phyloP scores from a whole-genome alignment of 2,888 invertebrate species.

The Euproctis similis region DNA sequence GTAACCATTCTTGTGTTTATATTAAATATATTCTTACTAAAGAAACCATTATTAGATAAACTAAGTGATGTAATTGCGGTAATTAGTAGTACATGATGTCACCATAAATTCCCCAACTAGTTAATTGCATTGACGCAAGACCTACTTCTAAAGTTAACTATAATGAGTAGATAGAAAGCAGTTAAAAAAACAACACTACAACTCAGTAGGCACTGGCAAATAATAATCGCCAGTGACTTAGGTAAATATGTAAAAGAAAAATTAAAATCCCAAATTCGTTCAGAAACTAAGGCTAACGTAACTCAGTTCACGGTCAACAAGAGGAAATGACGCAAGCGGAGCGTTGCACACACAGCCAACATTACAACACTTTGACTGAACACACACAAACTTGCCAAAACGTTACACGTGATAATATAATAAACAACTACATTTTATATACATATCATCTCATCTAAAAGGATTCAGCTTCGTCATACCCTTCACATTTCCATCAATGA shows the following conservation, averaged over 20 bases:
- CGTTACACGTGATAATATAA: constrained; percentile 38
- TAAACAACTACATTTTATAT: constrained; percentile 7
- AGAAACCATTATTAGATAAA: constrained; percentile 7
- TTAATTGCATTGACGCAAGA: constrained; percentile 17
- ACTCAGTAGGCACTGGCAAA: too few species aligned
- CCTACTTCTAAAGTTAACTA: too few species aligned
- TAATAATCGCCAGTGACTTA: too few species aligned
- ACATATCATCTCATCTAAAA: constrained; percentile 22
- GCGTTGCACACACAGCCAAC: constrained; percentile 39
- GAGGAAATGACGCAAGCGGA: constrained; percentile 71
- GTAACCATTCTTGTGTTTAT: too few species aligned
- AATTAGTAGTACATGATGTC: constrained; percentile 36
- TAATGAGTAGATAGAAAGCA: too few species aligned
- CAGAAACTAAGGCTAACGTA: constrained; percentile 58
- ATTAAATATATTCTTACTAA: too few species aligned
- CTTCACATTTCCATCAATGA: constrained; percentile 14
- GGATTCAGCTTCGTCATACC: constrained; percentile 23
- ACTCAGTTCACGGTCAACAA: constrained; percentile 68
- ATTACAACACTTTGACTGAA: constrained; percentile 44
- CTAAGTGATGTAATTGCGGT: constrained; percentile 31
- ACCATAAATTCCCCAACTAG: constrained; percentile 31
- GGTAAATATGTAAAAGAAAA: constrained; percentile 42
- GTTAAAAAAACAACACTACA: too few species aligned
- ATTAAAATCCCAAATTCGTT: constrained; percentile 57
- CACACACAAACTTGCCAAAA: constrained; percentile 53